phyloP scores from a whole-genome alignment of 1,140 invertebrate species.

The Scylla paramamosain region DNA sequence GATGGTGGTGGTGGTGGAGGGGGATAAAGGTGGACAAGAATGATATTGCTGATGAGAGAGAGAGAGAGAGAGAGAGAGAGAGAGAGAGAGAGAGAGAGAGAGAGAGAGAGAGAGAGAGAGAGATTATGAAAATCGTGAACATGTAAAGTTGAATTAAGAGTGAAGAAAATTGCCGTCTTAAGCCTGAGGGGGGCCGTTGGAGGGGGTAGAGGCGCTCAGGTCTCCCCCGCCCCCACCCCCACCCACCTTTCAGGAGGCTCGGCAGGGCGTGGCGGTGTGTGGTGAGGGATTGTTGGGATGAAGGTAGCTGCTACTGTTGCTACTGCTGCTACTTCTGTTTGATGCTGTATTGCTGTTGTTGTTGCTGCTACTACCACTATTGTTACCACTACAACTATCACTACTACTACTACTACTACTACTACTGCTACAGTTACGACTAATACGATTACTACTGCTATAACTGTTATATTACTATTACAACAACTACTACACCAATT shows the following conservation, averaged over 20 bases:
- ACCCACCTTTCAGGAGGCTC: background rate
- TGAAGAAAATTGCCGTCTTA: background rate
- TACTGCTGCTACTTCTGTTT: background rate
- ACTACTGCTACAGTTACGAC: too few species aligned
- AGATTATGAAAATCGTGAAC: background rate
- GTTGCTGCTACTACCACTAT: background rate
- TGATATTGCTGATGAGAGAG: too few species aligned
- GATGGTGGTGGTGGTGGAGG: background rate
- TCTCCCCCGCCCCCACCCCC: background rate
- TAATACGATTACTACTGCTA: background rate
- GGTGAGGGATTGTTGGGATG: background rate
- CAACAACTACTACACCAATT: too few species aligned
- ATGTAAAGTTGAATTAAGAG: background rate
- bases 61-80: background rate
- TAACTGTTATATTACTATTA: too few species aligned
- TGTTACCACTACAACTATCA: background rate
- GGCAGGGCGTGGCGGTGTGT: background rate
- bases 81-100: conserved; percentile 20
- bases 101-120: conserved; percentile 6
- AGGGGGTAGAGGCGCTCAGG: background rate
- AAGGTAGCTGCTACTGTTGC: background rate
- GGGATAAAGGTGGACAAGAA: too few species aligned
- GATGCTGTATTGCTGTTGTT: background rate
- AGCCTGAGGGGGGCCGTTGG: background rate
- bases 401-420: background rate